These are phyloP conservation scores for Bradypus variegatus DNA, from an alignment of 2,797 vertebrate genomes.

Conservation along the genomic window DNA sequence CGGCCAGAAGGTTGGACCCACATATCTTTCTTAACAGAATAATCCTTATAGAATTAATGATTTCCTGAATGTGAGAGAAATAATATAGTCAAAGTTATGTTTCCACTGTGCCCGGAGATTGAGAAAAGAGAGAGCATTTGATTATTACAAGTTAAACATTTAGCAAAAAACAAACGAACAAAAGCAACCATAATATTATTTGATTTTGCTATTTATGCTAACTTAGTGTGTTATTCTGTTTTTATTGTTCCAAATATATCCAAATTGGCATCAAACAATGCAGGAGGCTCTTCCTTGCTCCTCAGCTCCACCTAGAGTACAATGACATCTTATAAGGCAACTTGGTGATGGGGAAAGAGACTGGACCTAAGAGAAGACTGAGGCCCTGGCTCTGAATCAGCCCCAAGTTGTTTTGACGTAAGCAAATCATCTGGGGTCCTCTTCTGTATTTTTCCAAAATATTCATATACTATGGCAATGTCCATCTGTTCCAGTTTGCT, in stretches of 20 bases:
- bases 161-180: background rate
- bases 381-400: background rate
- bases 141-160: background rate
- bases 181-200: background rate
- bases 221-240: background rate
- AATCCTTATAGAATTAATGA: background rate
- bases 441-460: too few relatives aligned
- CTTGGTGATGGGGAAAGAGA: background rate
- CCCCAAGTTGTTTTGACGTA: background rate
- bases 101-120: background rate
- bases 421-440: background rate
- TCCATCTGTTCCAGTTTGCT: too few relatives aligned
- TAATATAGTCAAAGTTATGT: background rate
- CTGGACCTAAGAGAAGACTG: background rate
- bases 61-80: background rate
- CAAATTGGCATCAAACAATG: background rate
- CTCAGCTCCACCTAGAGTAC: background rate
- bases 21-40: background rate
- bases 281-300: background rate
- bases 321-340: background rate
- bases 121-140: background rate
- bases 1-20: background rate
- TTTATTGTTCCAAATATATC: background rate
- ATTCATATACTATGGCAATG: too few relatives aligned
- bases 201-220: background rate